Percentiles rank a stretch among this genome's conserved stretches.
These are phyloP conservation scores for Plestiodon gilberti DNA, from an alignment of 2,113 vertebrate genomes.

Conservation along the genomic window DNA sequence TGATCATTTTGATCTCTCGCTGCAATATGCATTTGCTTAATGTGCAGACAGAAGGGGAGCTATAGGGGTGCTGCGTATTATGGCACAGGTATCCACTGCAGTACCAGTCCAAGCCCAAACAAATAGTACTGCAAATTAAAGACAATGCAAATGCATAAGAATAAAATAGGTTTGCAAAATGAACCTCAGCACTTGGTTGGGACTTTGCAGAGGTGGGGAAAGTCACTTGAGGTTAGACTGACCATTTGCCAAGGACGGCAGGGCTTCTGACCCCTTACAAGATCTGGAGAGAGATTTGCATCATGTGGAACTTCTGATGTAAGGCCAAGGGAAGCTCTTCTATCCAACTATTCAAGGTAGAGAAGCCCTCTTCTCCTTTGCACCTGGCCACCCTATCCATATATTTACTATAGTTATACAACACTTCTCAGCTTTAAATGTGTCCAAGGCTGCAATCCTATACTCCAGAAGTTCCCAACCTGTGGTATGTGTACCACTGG, in stretches of 20 bases:
- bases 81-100: neutral
- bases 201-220: neutral
- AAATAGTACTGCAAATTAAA: neutral
- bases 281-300: neutral
- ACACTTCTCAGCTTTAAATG: neutral
- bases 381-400: neutral
- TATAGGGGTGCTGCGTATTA: neutral
- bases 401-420: neutral
- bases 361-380: neutral
- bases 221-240: neutral
- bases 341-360: neutral
- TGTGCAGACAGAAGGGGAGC: neutral
- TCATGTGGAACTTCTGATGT: neutral
- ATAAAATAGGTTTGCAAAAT: neutral
- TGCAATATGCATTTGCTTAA: conserved; percentile 42
- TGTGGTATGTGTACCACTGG: too few species aligned
- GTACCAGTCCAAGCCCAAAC: neutral
- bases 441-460: too few species aligned
- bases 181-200: neutral
- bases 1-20: conserved; percentile 26
- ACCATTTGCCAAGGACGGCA: neutral
- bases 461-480: too few species aligned
- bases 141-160: neutral
- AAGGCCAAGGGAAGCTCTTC: neutral
- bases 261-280: neutral